Evolutionary conservation across 2,888 invertebrate species (phyloP).

Genomic region (Chrysodeixis includens): DNA sequence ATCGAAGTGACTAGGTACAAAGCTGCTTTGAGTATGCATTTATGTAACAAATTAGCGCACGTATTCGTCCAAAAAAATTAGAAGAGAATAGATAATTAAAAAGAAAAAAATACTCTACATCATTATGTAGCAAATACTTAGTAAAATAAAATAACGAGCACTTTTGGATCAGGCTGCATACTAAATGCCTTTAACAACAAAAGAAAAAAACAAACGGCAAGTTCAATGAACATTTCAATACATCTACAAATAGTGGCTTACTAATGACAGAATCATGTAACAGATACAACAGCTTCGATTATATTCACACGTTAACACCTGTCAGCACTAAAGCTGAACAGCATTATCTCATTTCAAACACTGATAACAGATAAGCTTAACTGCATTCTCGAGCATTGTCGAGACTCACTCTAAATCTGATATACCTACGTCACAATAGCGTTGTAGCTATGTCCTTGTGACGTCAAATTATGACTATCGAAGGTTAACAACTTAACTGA

Average conservation of each 20-base stretch:
- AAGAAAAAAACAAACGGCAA: conserved; percentile 19
- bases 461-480: conserved; percentile 46
- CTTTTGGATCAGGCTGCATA: neutral
- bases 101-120: too few species aligned
- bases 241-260: conserved; percentile 46
- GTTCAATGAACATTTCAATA: conserved; percentile 40
- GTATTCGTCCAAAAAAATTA: too few species aligned
- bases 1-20: conserved; percentile 30
- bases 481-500: conserved; percentile 48
- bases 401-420: conserved; percentile 46
- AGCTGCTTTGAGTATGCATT: too few species aligned
- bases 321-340: conserved; percentile 69
- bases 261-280: conserved; percentile 68
- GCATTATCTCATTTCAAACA: conserved; percentile 78
- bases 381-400: conserved; percentile 66
- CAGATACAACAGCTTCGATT: conserved; percentile 19
- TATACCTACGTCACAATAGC: conserved; percentile 52
- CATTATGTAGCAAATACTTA: too few species aligned
- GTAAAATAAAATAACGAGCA: neutral
- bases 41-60: too few species aligned
- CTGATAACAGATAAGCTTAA: conserved; percentile 78
- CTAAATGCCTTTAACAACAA: neutral
- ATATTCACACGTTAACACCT: conserved; percentile 58
- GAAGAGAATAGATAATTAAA: too few species aligned
- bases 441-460: conserved; percentile 41